Percentiles rank a stretch among this genome's conserved stretches.
These are phyloP conservation scores for Acholoe squamosa DNA, from an alignment of 2,888 invertebrate genomes.

Conservation along the genomic window DNA sequence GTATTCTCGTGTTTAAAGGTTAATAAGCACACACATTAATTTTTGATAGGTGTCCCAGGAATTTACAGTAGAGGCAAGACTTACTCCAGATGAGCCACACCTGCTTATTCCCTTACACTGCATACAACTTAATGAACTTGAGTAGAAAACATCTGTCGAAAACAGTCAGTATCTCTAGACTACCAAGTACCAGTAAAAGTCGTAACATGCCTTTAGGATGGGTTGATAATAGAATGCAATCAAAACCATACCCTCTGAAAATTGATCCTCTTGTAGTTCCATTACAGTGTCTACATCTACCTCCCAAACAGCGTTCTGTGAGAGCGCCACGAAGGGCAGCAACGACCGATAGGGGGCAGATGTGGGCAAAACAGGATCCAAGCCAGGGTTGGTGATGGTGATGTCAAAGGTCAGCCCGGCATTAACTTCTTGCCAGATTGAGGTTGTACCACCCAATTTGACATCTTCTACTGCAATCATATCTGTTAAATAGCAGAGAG, in stretches of 20 bases:
- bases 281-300: background rate
- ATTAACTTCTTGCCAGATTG: background rate
- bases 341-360: background rate
- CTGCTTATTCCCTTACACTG: no score
- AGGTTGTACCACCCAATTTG: background rate
- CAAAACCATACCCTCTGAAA: background rate
- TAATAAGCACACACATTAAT: no score
- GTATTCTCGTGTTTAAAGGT: no score
- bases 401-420: background rate
- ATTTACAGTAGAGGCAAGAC: no score
- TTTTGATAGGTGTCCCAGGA: no score
- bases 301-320: background rate
- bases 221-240: no score
- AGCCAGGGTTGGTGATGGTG: background rate
- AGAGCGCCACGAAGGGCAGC: background rate
- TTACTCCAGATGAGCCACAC: no score
- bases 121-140: no score
- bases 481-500: background rate
- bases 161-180: no score
- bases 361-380: background rate
- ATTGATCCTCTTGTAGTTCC: background rate
- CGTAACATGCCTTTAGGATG: no score
- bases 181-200: no score
- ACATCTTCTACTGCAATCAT: slow-evolving; percentile 5
- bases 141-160: no score